phyloP scores from a whole-genome alignment of 2,113 vertebrate species.

The Nicator chloris region DNA sequence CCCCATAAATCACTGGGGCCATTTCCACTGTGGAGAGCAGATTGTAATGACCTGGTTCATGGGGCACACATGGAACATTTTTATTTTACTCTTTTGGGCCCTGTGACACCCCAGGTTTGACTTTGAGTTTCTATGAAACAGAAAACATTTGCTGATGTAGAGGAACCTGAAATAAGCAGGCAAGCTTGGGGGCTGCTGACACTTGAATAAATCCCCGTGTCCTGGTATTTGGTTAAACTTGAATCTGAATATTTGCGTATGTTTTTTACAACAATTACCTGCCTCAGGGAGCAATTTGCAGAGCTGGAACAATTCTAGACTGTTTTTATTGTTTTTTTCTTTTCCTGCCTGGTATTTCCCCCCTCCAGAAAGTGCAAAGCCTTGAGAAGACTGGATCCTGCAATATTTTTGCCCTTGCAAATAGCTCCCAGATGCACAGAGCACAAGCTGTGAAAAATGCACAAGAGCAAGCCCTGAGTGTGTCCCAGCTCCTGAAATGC shows the following conservation, averaged over 20 bases:
- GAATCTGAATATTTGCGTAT: slow-evolving; percentile 38
- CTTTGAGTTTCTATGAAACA: neutral
- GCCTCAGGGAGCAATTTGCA: slow-evolving; percentile 48
- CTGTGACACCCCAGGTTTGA: neutral
- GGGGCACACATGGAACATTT: neutral
- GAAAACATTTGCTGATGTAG: slow-evolving; percentile 6
- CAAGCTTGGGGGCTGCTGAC: slow-evolving; percentile 23
- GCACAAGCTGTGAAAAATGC: neutral
- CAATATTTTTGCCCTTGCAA: slow-evolving; percentile 20
- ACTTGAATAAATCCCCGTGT: slow-evolving; percentile 38
- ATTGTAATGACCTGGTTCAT: neutral
- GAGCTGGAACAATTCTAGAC: slow-evolving; percentile 33
- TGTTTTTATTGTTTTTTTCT: too few relatives aligned
- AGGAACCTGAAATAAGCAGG: neutral
- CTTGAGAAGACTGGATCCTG: neutral
- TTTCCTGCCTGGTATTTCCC: neutral
- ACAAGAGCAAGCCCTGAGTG: neutral
- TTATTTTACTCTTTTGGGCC: neutral
- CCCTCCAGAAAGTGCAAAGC: slow-evolving; percentile 1
- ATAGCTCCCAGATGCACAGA: neutral
- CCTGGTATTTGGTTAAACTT: slow-evolving; percentile 44
- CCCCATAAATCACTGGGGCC: neutral
- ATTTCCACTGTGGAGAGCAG: neutral
- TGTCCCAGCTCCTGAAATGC: neutral
- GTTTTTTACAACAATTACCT: slow-evolving; percentile 11